Base-by-base conservation (phyloP, 2,888 invertebrate species). In the Tenthredo scrophulariae region DNA sequence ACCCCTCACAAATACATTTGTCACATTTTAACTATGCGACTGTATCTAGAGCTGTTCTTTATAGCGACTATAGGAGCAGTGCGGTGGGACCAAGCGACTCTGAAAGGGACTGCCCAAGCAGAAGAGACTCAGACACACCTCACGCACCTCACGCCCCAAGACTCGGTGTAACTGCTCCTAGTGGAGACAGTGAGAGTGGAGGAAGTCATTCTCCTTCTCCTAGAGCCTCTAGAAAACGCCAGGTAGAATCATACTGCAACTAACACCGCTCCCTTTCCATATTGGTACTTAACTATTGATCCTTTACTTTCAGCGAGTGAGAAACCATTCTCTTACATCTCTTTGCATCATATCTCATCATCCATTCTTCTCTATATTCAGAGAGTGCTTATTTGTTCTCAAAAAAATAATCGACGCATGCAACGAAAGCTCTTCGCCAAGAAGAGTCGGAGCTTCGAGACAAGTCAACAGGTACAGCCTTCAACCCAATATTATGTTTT, bases 281-380 rank as follows among this genome's bases (percentile, higher is more conserved):
- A 77, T 13, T 1, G 83, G 26, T 1, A 70, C 72, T 13, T 18
- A 29, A 82, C 74, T 37, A 6, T 75, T 70, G 85, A 85, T 86
- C 70, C 84, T 90, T 88, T 91, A 91, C 88, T 95, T 95, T 67
- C 95, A 97, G 96, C 96, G 97, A 90, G 95, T 97, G 88, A 95
- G 98, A 90, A 98, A 98, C 94, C 98, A 98, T 93, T 98, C 99
- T 18, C 94, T 99, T 89, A 99, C 99, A 62, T 99, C 99, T 79
- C 95, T 99, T 85, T 99, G 99, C 94, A 96, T 99, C 89, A 95
- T 99, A 85, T 99, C 99, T 87, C 99, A 99, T 95, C 99, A 99
- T 95, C 99, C 99, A 58, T 99, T 99, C 94, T 99, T 99, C 94
- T 97, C 99, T 87, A 98, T 98, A 91, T 99, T 99, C 95, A 97